A percentile compares a stretch with the other conserved stretches of the same genome.
phyloP scores from a whole-genome alignment of 2,797 vertebrate species.

The Manis pentadactyla region DNA sequence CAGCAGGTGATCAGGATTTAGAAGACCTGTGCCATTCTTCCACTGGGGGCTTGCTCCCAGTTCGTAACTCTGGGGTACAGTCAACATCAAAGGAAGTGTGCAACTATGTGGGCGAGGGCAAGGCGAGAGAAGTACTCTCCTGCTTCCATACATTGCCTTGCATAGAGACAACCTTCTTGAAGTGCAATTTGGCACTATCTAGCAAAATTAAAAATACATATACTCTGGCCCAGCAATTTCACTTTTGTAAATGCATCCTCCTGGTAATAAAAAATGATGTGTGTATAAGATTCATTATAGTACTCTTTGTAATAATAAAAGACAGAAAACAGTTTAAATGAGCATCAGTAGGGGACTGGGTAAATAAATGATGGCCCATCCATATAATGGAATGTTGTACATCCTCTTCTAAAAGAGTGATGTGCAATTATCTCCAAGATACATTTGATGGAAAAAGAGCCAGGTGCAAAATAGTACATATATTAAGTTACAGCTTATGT shows the following conservation, averaged over 20 bases:
- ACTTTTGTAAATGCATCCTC: slow-evolving; percentile 16
- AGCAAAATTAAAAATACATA: background rate
- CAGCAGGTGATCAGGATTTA: background rate
- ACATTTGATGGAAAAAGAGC: background rate
- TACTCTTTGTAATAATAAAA: background rate
- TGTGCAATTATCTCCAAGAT: background rate
- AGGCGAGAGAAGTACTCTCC: background rate
- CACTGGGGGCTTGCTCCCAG: background rate
- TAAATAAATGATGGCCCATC: background rate
- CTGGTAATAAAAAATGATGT: background rate
- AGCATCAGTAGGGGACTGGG: background rate
- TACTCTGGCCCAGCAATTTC: background rate
- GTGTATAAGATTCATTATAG: background rate
- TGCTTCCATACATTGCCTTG: background rate
- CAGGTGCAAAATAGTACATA: background rate
- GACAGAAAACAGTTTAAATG: background rate
- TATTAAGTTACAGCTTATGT: background rate
- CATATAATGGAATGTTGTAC: background rate
- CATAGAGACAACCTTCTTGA: background rate
- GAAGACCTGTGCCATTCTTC: background rate
- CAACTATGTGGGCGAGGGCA: background rate
- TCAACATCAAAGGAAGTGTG: background rate
- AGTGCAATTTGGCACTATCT: background rate
- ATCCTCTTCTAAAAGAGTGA: slow-evolving; percentile 4
- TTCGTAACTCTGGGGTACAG: background rate